Conservation (phyloP, 2,888 invertebrate genomes). For the Epirrhoe alternata region DNA sequence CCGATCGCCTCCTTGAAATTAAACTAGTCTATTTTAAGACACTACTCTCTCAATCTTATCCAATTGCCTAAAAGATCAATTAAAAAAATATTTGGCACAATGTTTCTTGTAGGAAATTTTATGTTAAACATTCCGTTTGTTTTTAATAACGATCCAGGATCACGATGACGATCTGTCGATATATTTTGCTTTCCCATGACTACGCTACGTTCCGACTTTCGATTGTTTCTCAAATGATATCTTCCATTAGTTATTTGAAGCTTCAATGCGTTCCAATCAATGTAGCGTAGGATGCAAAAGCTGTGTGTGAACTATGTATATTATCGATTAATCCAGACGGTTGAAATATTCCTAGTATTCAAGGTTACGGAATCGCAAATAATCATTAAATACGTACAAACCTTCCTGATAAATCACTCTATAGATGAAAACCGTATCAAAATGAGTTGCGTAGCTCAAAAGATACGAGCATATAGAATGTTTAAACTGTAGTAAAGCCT, state of each 20-base stretch:
- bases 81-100: background rate
- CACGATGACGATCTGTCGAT: conserved; percentile 26
- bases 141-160: background rate
- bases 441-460: too few relatives aligned
- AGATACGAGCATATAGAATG: too few relatives aligned
- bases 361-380: background rate
- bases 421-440: too few relatives aligned
- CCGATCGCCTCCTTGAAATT: conserved; percentile 51
- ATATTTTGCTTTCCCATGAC: conserved; percentile 25
- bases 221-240: conserved; percentile 14
- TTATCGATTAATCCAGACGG: conserved; percentile 5
- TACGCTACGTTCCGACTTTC: conserved; percentile 39
- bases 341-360: background rate
- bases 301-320: conserved; percentile 21
- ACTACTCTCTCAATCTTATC: background rate
- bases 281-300: conserved; percentile 38
- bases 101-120: conserved; percentile 4
- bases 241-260: conserved; percentile 8
- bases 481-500: background rate
- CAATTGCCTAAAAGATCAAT: background rate
- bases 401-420: too few relatives aligned
- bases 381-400: background rate
- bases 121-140: background rate
- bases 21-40: background rate
- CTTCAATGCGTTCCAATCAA: conserved; percentile 21